These are phyloP conservation scores for Polietes domitor DNA, from an alignment of 2,888 invertebrate genomes.

Conservation along the genomic window DNA sequence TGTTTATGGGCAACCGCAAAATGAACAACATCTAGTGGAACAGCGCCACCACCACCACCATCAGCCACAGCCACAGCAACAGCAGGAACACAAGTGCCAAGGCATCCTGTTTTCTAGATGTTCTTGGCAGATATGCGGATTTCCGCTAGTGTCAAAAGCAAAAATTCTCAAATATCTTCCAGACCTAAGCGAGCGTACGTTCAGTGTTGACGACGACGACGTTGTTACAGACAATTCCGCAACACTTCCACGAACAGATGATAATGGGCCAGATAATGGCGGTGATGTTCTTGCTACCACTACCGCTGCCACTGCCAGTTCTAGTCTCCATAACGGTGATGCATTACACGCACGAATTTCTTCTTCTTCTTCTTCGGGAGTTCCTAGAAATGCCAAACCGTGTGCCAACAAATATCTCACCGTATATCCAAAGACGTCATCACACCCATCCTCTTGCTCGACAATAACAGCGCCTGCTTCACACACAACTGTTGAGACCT, in stretches of 20 bases:
- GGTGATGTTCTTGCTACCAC: not conserved
- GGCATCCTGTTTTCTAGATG: constrained; percentile 42
- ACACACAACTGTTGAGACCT: constrained; percentile 56
- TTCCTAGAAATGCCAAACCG: not conserved
- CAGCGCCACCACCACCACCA: not conserved
- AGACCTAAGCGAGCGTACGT: constrained; percentile 55
- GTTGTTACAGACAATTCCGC: constrained; percentile 37
- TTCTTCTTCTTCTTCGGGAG: no score
- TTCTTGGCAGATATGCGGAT: constrained; percentile 61
- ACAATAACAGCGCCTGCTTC: constrained; percentile 45
- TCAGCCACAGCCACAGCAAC: not conserved
- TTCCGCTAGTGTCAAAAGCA: constrained; percentile 58
- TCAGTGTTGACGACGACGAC: constrained; percentile 46
- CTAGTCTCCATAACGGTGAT: not conserved
- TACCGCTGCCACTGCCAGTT: not conserved
- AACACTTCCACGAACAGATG: constrained; percentile 26
- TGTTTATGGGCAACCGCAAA: constrained; percentile 34
- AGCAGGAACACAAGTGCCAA: constrained; percentile 41
- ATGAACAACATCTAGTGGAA: constrained; percentile 27
- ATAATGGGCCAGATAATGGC: not conserved
- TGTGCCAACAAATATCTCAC: constrained; percentile 9
- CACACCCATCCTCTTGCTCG: constrained; percentile 42
- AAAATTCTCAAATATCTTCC: constrained; percentile 60
- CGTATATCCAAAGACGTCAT: constrained; percentile 37
- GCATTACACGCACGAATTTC: constrained; percentile 4